These are phyloP conservation scores for Styela plicata DNA, from an alignment of 23 tunicate genomes.

Conservation along the genomic window DNA sequence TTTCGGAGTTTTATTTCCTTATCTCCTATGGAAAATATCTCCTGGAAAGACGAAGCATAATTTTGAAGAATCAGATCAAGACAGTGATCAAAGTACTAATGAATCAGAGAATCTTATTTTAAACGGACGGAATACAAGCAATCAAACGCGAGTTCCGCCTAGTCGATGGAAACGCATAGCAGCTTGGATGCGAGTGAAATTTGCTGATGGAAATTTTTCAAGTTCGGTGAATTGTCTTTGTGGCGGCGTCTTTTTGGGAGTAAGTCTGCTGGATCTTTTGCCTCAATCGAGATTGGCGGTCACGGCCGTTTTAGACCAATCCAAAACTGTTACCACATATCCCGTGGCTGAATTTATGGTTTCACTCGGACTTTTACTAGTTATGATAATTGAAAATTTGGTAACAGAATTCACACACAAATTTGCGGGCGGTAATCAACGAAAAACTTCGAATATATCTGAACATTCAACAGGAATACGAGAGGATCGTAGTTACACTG, in stretches of 20 bases:
- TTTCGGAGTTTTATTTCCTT: constrained; percentile 34
- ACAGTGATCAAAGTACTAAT: not conserved
- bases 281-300: constrained; percentile 55
- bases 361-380: constrained; percentile 52
- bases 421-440: not conserved
- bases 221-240: constrained; percentile 75
- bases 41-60: not conserved
- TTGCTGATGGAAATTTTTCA: constrained; percentile 24
- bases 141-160: no score
- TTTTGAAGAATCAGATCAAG: constrained; percentile 5
- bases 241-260: constrained; percentile 82
- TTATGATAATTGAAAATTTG: constrained; percentile 65
- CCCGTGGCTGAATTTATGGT: constrained; percentile 74
- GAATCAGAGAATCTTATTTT: not conserved
- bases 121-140: not conserved
- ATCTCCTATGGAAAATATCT: constrained; percentile 3
- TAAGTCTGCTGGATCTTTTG: constrained; percentile 64
- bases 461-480: not conserved
- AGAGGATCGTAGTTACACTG: not conserved
- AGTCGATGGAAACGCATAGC: constrained; percentile 38
- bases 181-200: constrained; percentile 28
- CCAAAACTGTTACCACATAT: constrained; percentile 23
- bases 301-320: constrained; percentile 16
- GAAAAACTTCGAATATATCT: not conserved
- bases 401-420: constrained; percentile 2